Conservation (phyloP, 2,888 invertebrate species). For the Saturnia pavonia region DNA sequence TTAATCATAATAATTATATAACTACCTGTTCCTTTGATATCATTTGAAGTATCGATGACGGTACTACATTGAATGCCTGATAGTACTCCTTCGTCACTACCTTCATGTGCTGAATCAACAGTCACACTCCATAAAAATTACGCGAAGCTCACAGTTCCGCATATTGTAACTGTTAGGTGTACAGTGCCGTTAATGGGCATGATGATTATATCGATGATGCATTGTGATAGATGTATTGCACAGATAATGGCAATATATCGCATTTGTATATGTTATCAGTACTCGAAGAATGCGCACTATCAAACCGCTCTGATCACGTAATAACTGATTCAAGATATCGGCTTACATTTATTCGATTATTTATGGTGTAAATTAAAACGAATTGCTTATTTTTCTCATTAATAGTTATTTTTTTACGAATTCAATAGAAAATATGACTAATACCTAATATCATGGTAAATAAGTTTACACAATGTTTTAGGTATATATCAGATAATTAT, state of each 20-base stretch:
- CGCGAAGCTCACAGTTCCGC: slow-evolving; percentile 44
- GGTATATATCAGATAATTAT: slow-evolving; percentile 3
- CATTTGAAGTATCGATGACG: slow-evolving; percentile 9
- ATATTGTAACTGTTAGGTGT: slow-evolving; percentile 38
- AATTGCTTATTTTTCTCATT: neutral
- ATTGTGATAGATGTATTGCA: slow-evolving; percentile 35
- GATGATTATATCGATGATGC: slow-evolving; percentile 23
- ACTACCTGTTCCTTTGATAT: neutral
- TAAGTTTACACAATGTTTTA: slow-evolving; percentile 10
- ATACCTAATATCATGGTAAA: slow-evolving; percentile 5
- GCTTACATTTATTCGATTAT: neutral
- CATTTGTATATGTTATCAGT: slow-evolving; percentile 39
- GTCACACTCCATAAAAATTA: slow-evolving; percentile 47
- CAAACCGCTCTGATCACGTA: slow-evolving; percentile 34
- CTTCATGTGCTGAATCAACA: slow-evolving; percentile 49
- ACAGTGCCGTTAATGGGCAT: slow-evolving; percentile 31
- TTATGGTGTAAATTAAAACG: neutral
- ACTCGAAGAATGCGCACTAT: slow-evolving; percentile 36
- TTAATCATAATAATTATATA: neutral
- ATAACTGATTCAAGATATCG: slow-evolving; percentile 15
- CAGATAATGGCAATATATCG: slow-evolving; percentile 39
- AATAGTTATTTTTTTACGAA: neutral
- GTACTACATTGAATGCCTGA: slow-evolving; percentile 40
- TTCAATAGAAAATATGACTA: neutral
- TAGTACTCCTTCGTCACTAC: slow-evolving; percentile 46